Evolutionary conservation across 2,888 invertebrate genomes (phyloP).

Genomic region (Eupithecia inturbata): DNA sequence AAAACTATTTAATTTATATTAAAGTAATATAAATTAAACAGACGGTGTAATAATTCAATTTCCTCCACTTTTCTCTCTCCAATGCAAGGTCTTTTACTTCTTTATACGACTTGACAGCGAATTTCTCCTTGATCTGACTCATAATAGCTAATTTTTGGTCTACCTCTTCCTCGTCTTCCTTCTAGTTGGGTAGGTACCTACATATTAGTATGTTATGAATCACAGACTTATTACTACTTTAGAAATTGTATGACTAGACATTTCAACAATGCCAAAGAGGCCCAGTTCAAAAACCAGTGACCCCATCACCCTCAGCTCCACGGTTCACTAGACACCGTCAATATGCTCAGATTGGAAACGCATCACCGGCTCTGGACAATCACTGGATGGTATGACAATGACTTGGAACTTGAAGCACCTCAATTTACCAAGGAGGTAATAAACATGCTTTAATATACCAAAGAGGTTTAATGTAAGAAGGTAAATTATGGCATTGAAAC

Average conservation of each 20-base stretch:
- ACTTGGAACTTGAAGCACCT: neutral
- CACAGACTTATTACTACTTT: no score
- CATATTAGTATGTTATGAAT: no score
- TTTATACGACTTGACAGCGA: no score
- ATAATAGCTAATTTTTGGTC: no score
- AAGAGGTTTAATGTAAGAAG: neutral
- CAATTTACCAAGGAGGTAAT: neutral
- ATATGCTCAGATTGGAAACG: slow-evolving; percentile 42
- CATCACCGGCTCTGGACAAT: slow-evolving; percentile 47
- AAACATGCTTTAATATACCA: neutral
- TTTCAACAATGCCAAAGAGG: slow-evolving; percentile 2
- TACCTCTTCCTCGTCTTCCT: no score
- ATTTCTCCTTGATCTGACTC: no score
- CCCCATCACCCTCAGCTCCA: slow-evolving; percentile 22
- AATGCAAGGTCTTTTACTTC: no score
- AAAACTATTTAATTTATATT: no score
- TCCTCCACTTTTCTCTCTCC: no score
- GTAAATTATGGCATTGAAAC: neutral
- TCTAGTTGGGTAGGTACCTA: no score
- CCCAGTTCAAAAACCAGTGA: slow-evolving; percentile 5
- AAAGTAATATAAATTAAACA: no score
- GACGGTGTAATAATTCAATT: no score
- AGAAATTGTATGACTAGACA: neutral
- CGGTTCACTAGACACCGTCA: slow-evolving; percentile 36
- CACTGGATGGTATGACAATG: slow-evolving; percentile 42